These are phyloP conservation scores for Sesamia nonagrioides DNA, from an alignment of 1,140 invertebrate species.

Conservation along the genomic window DNA sequence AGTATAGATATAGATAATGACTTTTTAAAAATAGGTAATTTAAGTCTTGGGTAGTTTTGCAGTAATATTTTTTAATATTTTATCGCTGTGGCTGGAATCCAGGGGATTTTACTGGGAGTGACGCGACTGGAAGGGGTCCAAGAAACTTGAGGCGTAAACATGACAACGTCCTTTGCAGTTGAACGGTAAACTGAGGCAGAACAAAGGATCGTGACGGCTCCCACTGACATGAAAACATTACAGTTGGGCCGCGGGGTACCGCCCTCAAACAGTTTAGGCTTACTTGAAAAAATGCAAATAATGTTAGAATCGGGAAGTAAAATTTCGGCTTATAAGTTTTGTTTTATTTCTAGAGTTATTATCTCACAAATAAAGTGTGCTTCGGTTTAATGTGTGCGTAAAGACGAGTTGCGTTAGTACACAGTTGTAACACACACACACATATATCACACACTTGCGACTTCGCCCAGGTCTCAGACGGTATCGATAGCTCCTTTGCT, in stretches of 20 bases:
- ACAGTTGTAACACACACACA: no score
- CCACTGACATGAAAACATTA: slow-evolving; percentile 66
- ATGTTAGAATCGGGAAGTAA: no score
- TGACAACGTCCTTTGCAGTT: slow-evolving; percentile 64
- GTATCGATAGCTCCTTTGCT: no score
- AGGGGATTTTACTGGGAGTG: slow-evolving; percentile 63
- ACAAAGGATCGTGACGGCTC: slow-evolving; percentile 67
- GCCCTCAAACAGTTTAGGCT: background rate
- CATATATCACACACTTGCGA: no score
- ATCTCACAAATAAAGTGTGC: no score
- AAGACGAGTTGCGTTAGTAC: no score
- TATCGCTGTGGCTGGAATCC: slow-evolving; percentile 64
- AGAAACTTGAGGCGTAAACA: slow-evolving; percentile 68
- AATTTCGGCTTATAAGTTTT: no score
- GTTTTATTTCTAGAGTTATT: no score
- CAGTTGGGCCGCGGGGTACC: slow-evolving; percentile 56
- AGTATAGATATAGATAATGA: no score
- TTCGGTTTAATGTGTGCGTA: no score
- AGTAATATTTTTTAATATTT: slow-evolving; percentile 58
- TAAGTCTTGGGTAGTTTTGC: slow-evolving; percentile 15
- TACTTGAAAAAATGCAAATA: no score
- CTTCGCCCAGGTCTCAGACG: no score
- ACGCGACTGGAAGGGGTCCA: slow-evolving; percentile 65
- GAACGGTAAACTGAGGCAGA: slow-evolving; percentile 65
- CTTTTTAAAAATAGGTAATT: slow-evolving; percentile 21